Percentiles rank a stretch among this genome's conserved stretches.
Evolutionary conservation across 2,113 vertebrate genomes (phyloP).

Genomic region (Galbula dea): DNA sequence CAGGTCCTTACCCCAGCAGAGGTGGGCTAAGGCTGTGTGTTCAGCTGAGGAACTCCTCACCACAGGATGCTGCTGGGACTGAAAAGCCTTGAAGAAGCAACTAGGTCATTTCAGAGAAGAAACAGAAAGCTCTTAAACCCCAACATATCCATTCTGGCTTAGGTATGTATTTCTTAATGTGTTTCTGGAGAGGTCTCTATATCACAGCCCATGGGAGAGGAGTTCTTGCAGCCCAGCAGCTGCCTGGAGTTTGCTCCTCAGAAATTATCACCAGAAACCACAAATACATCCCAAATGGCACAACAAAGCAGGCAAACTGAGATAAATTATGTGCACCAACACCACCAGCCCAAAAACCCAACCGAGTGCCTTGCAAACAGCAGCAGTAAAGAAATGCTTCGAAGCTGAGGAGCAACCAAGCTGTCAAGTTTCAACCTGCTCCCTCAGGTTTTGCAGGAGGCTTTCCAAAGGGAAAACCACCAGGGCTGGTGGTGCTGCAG

Average conservation of each 20-base stretch:
- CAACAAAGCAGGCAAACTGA: not conserved
- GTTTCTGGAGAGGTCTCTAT: not conserved
- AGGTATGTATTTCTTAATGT: not conserved
- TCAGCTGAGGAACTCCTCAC: not conserved
- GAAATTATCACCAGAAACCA: not conserved
- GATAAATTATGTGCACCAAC: not conserved
- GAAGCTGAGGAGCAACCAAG: not conserved
- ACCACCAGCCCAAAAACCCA: not conserved
- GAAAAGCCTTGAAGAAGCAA: not conserved
- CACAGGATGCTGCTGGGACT: not conserved
- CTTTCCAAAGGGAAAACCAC: not conserved
- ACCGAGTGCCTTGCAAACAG: not conserved
- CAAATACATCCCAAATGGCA: not conserved
- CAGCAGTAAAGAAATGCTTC: rapidly evolving
- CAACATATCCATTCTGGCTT: not conserved
- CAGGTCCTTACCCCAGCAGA: not conserved
- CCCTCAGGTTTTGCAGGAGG: not conserved
- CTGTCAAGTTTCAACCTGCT: not conserved
- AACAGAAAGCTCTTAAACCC: not conserved
- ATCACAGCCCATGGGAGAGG: not conserved
- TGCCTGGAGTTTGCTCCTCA: not conserved
- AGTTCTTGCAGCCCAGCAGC: not conserved
- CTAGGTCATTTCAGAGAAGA: not conserved
- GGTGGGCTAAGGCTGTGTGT: not conserved
- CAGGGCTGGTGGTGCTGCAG: not conserved